Percentiles rank a stretch among this genome's conserved stretches.
Evolutionary conservation across 92 coral and sea anemone genomes (phyloP).

Genomic region (Virgularia gustaviana): DNA sequence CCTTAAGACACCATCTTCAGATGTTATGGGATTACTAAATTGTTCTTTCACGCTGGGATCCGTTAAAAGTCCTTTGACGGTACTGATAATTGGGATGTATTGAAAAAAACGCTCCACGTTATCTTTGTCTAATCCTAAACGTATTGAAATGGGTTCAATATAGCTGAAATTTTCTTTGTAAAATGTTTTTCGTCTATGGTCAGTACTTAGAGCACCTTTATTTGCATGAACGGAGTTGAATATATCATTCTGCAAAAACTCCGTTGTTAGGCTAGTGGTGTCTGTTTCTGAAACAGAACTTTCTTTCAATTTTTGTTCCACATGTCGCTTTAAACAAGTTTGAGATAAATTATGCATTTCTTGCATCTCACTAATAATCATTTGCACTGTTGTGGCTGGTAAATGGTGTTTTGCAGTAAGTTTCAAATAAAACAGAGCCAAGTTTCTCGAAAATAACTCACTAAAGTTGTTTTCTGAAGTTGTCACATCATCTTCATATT

Average conservation of each 20-base stretch:
- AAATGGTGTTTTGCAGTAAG: slow-evolving; percentile 22
- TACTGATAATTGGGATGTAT: slow-evolving; percentile 11
- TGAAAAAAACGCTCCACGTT: slow-evolving; percentile 12
- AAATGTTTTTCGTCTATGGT: slow-evolving; percentile 20
- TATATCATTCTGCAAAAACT: slow-evolving; percentile 4
- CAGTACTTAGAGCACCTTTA: slow-evolving; percentile 23
- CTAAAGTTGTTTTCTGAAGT: slow-evolving; percentile 9
- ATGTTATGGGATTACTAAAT: slow-evolving; percentile 5
- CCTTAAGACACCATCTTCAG: slow-evolving; percentile 22
- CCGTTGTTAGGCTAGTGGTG: not conserved
- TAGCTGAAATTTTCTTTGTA: slow-evolving; percentile 18
- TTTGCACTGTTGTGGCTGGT: slow-evolving; percentile 10
- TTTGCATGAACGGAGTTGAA: slow-evolving; percentile 19
- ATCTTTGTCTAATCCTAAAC: slow-evolving; percentile 14
- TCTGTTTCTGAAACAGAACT: not conserved
- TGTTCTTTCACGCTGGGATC: slow-evolving; percentile 21
- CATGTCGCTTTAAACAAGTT: slow-evolving; percentile 6
- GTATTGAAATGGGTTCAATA: slow-evolving; percentile 10
- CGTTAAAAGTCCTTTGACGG: not conserved
- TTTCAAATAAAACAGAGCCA: slow-evolving; percentile 21
- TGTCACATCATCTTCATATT: not conserved
- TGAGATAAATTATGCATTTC: slow-evolving; percentile 15
- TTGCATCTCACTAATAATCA: slow-evolving; percentile 9
- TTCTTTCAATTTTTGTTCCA: slow-evolving; percentile 7
- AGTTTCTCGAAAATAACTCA: slow-evolving; percentile 4